Conservation (phyloP, 2,888 invertebrate genomes). For the Abrostola triplasia region DNA sequence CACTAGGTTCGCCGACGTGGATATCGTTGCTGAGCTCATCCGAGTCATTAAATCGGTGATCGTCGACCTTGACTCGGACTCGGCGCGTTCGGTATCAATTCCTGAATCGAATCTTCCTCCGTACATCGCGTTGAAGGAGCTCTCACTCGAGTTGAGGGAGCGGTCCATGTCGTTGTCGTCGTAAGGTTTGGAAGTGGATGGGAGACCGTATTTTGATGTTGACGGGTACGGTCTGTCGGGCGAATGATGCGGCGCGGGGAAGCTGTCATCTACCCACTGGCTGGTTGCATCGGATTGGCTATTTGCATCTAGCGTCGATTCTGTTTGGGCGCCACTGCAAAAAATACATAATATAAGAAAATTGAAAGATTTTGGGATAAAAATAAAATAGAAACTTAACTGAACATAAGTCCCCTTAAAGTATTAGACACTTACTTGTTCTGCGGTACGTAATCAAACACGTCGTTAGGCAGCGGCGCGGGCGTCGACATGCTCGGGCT, state of each 20-base stretch:
- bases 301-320: constrained; percentile 75
- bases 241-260: constrained; percentile 78
- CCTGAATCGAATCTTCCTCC: constrained; percentile 75
- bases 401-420: background rate
- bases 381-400: background rate
- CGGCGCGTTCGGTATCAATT: constrained; percentile 75
- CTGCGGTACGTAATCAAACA: constrained; percentile 76
- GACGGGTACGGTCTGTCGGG: constrained; percentile 71
- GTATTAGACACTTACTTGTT: constrained; percentile 63
- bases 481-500: constrained; percentile 79
- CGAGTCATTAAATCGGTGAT: constrained; percentile 82
- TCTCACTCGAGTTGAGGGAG: constrained; percentile 82
- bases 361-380: no score
- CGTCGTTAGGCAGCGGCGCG: constrained; percentile 70
- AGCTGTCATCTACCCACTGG: constrained; percentile 87
- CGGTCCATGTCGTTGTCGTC: constrained; percentile 82
- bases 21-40: constrained; percentile 81
- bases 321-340: constrained; percentile 69
- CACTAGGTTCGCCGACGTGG: constrained; percentile 74
- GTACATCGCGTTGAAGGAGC: constrained; percentile 81
- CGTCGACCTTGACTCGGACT: constrained; percentile 71
- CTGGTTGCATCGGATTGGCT: constrained; percentile 83
- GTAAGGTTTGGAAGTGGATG: constrained; percentile 78
- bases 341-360: background rate
- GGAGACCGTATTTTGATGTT: constrained; percentile 74